Evolutionary conservation across 2,888 invertebrate species (phyloP), one percentile per base, ranked within the genome.

Genomic region (Pyrrhosoma nymphula): DNA sequence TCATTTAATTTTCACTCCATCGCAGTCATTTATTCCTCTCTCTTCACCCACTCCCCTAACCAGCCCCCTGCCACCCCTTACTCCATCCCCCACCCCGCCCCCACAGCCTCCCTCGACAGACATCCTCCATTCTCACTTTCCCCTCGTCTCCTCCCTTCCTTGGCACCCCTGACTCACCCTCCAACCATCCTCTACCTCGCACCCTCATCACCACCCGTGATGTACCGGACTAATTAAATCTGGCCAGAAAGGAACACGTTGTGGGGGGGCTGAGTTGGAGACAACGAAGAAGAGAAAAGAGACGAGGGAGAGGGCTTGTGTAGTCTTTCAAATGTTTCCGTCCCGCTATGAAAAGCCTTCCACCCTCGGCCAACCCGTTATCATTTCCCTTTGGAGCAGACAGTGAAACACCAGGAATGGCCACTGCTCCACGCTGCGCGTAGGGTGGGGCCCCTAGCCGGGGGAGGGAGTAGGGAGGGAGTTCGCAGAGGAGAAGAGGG

Each of bases 1-100:
- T 82, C 82, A 82, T 82, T 82, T 82, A 82, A 82, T 82, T 82
- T 82, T 82, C 82, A 82, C 82, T 82, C 82, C 82, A 82, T 82
- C 82, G 30, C 35, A 82, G 82, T 82, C 82, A 82, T 82, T 82
- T 82, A 82, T 35, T 35, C 35, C 82, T 2, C 35, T 69, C 69
- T 69, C 69, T 26, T 10, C 69, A 20, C 60, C 35, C 82, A 16
- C 35, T 16, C 35, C 35, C 82, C 12, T 16, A 16, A 26, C 82
- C 82, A 35, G 16, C n/a, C 30, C 14, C 82, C 82, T 35, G 8
- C 6, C 69, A 1, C 30, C 82, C 82, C 82, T 18, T 20, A 4
- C 60, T 16, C 82, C 47, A 47, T 8, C 47, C 47, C 47, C 12
- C 14, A 60, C 16, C 8, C n/a, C 30, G 10, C n/a, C 75, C 75